Evolutionary conservation across 2,113 vertebrate species (phyloP).

Genomic region (Cettia cetti): DNA sequence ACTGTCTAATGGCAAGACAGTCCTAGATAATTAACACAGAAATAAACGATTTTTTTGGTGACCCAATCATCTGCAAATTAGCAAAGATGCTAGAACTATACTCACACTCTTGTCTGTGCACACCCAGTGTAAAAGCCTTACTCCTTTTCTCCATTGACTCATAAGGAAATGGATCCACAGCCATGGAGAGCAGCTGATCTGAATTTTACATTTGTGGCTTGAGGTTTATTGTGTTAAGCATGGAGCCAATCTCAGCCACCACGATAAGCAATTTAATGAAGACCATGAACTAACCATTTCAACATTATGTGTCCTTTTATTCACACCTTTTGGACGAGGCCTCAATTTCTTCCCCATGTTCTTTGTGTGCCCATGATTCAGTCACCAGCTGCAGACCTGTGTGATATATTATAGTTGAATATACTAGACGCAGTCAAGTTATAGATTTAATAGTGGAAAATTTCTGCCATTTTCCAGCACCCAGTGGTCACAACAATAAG

Average conservation of each 20-base stretch:
- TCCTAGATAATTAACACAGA: not conserved
- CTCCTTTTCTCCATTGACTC: not conserved
- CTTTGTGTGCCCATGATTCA: not conserved
- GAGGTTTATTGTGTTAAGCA: not conserved
- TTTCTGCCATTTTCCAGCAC: not conserved
- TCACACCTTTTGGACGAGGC: not conserved
- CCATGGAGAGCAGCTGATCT: not conserved
- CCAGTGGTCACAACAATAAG: not conserved
- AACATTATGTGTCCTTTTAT: not conserved
- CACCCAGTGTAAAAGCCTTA: not conserved
- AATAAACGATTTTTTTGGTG: fast-evolving
- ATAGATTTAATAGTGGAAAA: not conserved
- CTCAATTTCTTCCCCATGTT: not conserved
- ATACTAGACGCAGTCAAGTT: not conserved
- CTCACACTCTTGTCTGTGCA: fast-evolving
- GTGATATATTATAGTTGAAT: not conserved
- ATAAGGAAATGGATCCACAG: not conserved
- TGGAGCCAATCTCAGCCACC: not conserved
- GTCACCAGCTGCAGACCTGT: not conserved
- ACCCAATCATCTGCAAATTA: not conserved
- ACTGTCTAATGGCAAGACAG: not conserved
- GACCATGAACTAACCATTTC: not conserved
- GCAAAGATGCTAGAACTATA: not conserved
- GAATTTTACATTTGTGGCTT: not conserved
- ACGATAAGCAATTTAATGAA: not conserved